A percentile compares a stretch with the other conserved stretches of the same genome.
These are phyloP conservation scores for Homarus americanus DNA, from an alignment of 1,140 invertebrate genomes.

Conservation along the genomic window DNA sequence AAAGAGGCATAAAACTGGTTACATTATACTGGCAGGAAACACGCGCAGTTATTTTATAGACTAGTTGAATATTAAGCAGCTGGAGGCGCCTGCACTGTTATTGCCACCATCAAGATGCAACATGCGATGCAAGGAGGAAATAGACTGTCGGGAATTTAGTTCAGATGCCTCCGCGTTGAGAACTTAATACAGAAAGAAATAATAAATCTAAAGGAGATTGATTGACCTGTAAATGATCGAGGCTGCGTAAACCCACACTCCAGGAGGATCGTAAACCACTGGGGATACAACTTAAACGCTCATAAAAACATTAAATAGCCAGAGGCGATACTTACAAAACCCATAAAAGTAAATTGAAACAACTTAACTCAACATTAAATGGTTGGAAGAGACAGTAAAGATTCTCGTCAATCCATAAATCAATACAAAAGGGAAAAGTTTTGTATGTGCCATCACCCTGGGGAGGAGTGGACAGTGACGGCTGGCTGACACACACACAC, in stretches of 20 bases:
- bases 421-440: neutral
- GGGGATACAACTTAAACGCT: neutral
- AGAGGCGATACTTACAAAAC: neutral
- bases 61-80: no score
- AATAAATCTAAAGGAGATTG: neutral
- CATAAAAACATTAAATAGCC: neutral
- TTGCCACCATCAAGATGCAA: no score
- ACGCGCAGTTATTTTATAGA: no score
- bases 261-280: neutral
- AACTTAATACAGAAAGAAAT: neutral
- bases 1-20: no score
- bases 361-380: slow-evolving; percentile 17
- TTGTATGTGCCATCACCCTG: neutral
- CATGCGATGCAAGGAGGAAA: no score
- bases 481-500: no score
- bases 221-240: neutral
- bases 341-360: slow-evolving; percentile 22
- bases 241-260: neutral
- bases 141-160: no score
- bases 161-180: neutral
- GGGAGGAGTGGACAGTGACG: no score
- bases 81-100: no score
- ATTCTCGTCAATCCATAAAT: neutral
- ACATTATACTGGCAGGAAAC: no score
- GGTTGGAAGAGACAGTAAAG: neutral